Evolutionary conservation across 2,113 vertebrate species (phyloP), one percentile per base, ranked within the genome.

Genomic region (Calyptomena viridis): DNA sequence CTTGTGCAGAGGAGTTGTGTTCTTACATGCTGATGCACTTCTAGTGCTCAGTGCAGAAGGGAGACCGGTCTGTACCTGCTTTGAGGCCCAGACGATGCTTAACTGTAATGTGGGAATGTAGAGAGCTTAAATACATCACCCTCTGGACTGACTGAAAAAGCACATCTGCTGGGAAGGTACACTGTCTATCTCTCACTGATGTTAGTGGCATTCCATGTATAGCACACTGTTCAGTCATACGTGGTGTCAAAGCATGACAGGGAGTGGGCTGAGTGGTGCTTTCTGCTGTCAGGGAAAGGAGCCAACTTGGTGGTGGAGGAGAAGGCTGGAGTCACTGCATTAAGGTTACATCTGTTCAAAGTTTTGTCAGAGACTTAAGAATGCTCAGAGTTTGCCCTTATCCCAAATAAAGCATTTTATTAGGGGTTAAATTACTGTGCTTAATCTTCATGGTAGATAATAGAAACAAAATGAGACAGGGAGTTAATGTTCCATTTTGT

Each of bases 41-140:
- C n/a, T 22, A 52, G 46, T 16, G 33, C 55, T 37, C 62, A 28
- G 42, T 2, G 50, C 62, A 46, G 63, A 60, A n/a, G 37, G 47
- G 42, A 76, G 78, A 47, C 17, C 0, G 3, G 6, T 11, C 42
- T 2, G 3, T 25, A 12, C 19, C 59, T 67, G 56, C 42, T 44
- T 8, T 2, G 16, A 59, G 47, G 21, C 11, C 33, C 19, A 1
- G 7, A 1, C 0, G 0, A 12, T 28, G 25, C 40, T 39, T 55
- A 78, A 28, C 53, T 55, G 62, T 19, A 47, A 7, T 0, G 0
- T 22, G 33, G 14, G 33, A 72, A 55, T 4, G 0, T 0, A 59
- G 39, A 42, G 52, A 56, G 25, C 30, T 49, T 22, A 11, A 53
- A 52, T 10, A 12, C 21, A 25, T 44, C 37, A 13, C 55, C 5